A percentile compares a stretch with the other conserved stretches of the same genome.
Conservation (phyloP, 2,797 vertebrate species). For the Coendou prehensilis region DNA sequence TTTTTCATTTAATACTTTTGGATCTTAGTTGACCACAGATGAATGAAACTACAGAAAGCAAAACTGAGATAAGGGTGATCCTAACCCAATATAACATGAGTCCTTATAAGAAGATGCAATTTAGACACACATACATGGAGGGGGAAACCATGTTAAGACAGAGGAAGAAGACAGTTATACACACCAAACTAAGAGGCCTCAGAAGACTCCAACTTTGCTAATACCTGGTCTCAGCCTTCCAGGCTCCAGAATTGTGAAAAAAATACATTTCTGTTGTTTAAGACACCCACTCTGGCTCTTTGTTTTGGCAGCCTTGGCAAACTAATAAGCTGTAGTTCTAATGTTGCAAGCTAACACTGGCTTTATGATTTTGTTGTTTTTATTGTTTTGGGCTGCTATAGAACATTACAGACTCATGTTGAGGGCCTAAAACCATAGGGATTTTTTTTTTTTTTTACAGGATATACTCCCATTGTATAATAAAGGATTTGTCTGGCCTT, state of each 20-base stretch:
- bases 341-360: neutral
- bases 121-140: neutral
- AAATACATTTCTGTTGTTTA: slow-evolving; percentile 9
- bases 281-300: neutral
- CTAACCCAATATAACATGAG: neutral
- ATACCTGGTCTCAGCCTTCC: neutral
- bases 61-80: neutral
- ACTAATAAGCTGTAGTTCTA: neutral
- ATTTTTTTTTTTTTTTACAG: neutral
- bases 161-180: fast-evolving
- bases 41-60: neutral
- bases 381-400: neutral
- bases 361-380: neutral
- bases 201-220: neutral
- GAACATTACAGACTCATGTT: neutral
- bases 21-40: neutral
- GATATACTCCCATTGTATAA: neutral
- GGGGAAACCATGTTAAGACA: neutral
- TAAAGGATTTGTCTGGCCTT: neutral
- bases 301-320: neutral
- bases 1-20: neutral
- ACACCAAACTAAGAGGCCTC: neutral
- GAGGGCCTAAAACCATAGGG: neutral
- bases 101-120: neutral
- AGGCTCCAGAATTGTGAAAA: neutral